Percentiles rank a stretch among this genome's conserved stretches.
These are phyloP conservation scores for Drosophila prostipennis DNA, from an alignment of 2,888 invertebrate genomes.

Conservation along the genomic window DNA sequence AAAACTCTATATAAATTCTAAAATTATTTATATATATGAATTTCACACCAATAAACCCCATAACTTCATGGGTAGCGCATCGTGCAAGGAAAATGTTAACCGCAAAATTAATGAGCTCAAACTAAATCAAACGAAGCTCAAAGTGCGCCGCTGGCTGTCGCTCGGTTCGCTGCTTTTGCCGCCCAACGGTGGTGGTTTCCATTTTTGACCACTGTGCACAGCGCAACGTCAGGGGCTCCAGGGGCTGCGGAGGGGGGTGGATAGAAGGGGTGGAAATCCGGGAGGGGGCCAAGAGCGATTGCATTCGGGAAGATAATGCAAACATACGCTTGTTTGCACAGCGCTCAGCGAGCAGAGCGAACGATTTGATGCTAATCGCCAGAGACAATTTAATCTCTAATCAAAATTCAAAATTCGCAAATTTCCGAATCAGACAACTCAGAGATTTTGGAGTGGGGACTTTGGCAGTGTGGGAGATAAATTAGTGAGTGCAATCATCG, in stretches of 20 bases:
- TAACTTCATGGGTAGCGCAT: constrained; percentile 28
- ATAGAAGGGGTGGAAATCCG: neutral
- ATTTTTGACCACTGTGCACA: constrained; percentile 31
- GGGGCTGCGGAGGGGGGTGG: neutral
- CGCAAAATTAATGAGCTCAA: constrained; percentile 78
- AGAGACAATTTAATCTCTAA: constrained; percentile 79
- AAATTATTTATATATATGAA: too few relatives aligned
- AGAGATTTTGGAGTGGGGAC: neutral
- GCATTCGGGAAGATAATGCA: constrained; percentile 63
- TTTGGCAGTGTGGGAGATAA: constrained; percentile 52
- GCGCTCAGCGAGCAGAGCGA: constrained; percentile 38
- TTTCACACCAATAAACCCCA: constrained; percentile 22
- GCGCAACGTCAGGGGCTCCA: constrained; percentile 19
- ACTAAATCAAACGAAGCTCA: constrained; percentile 70
- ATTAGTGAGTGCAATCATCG: constrained; percentile 36
- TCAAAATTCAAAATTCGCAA: constrained; percentile 79
- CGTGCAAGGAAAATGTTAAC: constrained; percentile 47
- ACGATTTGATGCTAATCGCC: constrained; percentile 73
- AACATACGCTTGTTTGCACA: constrained; percentile 80
- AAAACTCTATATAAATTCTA: too few relatives aligned
- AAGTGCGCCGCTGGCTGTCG: constrained; percentile 56
- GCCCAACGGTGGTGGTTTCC: constrained; percentile 50
- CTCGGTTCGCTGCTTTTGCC: constrained; percentile 28
- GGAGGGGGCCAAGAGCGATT: constrained; percentile 9
- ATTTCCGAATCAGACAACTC: constrained; percentile 55